Evolutionary conservation across 1,140 invertebrate genomes (phyloP), one percentile per base, ranked within the genome.

Genomic region (Drosophila cardini): DNA sequence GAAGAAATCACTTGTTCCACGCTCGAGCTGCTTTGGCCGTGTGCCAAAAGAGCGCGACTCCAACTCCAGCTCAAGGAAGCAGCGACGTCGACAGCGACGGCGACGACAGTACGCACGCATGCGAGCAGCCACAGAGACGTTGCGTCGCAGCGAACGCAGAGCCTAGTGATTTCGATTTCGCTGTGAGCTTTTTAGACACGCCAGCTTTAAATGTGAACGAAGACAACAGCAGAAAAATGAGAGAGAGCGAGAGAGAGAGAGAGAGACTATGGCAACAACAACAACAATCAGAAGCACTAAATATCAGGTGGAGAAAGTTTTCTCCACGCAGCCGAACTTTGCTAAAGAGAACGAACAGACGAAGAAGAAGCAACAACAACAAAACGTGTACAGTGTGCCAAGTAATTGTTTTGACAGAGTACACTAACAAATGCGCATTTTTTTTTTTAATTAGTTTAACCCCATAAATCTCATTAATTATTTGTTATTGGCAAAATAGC

Each of bases 1-100:
- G 61, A 78, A 76, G 76, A 64, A 76, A 62, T 56, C 76, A 83
- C 79, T 68, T 87, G 83, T 87, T 87, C 84, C 83, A 87, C 84
- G 83, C 84, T 89, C 72, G 83, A 87, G 76, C 84, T 79, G 76
- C 73, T 68, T 55, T 76, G 79, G 67, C 79, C 78, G 68, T 84
- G 82, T 79, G 76, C 65, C 61, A 58, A 55, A 72, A 64, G 60
- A 56, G 69, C 69, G 60, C 43, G 52, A 42, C 61, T 63, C 43
- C 11, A 15, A 62, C 45, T 38, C 26, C 38, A 38, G 45, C 61
- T 58, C 40, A 16, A 62, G 30, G 46, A 60, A 64, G 69, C 38
- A 40, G 52, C 53, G 64, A 69, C 63, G 56, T 55, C 50, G 53
- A 57, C 79, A 67, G 63, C 63, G 57, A 48, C 55, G 7, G 18